Conservation (phyloP, 2,113 vertebrate species). For the Alethe diademata region DNA sequence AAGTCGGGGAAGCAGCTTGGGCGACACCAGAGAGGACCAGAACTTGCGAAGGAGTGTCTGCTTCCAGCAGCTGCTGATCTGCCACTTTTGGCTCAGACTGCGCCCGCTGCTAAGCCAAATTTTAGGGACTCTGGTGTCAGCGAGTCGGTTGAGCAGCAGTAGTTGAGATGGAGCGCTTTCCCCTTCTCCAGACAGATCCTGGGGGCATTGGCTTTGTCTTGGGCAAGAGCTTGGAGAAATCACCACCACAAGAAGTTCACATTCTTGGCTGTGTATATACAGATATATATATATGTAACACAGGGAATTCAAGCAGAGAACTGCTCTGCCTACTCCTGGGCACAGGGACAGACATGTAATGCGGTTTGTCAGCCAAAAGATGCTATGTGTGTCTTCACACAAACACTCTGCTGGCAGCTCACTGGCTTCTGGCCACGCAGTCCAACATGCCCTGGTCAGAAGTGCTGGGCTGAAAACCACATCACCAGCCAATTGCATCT, state of each 20-base stretch:
- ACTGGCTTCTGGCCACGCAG: not conserved
- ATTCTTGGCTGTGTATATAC: not conserved
- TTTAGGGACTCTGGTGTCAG: slow-evolving; percentile 3
- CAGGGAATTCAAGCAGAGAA: not conserved
- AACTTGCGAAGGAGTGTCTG: slow-evolving; percentile 47
- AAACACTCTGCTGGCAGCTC: slow-evolving; percentile 1
- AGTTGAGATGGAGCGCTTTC: not conserved
- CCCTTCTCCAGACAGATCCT: not conserved
- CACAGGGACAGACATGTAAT: not conserved
- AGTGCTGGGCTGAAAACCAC: not conserved
- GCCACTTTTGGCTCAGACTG: not conserved
- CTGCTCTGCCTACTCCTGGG: not conserved
- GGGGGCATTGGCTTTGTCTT: not conserved
- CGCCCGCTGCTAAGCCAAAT: not conserved
- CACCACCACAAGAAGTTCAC: not conserved
- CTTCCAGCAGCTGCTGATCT: slow-evolving; percentile 38
- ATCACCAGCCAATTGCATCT: not conserved
- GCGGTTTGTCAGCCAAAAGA: not conserved
- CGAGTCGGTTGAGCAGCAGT: not conserved
- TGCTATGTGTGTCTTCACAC: not conserved
- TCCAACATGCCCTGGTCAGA: not conserved
- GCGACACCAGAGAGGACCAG: not conserved
- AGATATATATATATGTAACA: not conserved
- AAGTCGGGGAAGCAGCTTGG: slow-evolving; percentile 30
- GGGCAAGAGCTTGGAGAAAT: not conserved